These are phyloP conservation scores for Hylaeus volcanicus DNA, from an alignment of 1,140 invertebrate genomes.

Conservation along the genomic window DNA sequence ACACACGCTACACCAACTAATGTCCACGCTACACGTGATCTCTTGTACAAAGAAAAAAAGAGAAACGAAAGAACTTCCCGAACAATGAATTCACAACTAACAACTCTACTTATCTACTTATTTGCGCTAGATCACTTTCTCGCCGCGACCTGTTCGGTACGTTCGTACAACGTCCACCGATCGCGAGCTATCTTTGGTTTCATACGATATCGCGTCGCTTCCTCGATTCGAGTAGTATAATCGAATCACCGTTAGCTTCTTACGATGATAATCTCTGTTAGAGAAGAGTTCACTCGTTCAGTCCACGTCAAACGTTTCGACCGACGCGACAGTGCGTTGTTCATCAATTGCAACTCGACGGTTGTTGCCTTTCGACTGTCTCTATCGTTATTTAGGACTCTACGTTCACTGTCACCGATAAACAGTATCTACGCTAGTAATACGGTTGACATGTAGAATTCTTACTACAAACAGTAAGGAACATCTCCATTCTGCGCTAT, in stretches of 20 bases:
- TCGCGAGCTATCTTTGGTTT: conserved; percentile 47
- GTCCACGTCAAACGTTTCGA: not conserved
- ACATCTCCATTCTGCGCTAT: not conserved
- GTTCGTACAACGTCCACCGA: not conserved
- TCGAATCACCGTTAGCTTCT: not conserved
- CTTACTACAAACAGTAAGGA: not conserved
- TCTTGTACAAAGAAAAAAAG: conserved; percentile 42
- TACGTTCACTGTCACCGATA: not conserved
- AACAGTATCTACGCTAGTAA: not conserved
- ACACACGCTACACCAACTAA: conserved; percentile 35
- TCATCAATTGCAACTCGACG: not conserved
- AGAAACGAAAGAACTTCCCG: conserved; percentile 9
- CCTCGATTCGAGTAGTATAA: not conserved
- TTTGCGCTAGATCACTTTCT: conserved; percentile 35
- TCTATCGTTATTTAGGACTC: not conserved
- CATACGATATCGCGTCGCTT: not conserved
- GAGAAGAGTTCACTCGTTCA: not conserved
- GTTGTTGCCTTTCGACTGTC: not conserved
- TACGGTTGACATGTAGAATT: not conserved
- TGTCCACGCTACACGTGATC: conserved; percentile 11
- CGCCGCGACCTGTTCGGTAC: not conserved
- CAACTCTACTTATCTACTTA: conserved; percentile 41
- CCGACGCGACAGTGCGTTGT: not conserved
- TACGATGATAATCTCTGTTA: not conserved
- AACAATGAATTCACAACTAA: conserved; percentile 35